A percentile compares a stretch with the other conserved stretches of the same genome.
Conservation (phyloP, 2,797 vertebrate species). For the Leptoclinus maculatus region DNA sequence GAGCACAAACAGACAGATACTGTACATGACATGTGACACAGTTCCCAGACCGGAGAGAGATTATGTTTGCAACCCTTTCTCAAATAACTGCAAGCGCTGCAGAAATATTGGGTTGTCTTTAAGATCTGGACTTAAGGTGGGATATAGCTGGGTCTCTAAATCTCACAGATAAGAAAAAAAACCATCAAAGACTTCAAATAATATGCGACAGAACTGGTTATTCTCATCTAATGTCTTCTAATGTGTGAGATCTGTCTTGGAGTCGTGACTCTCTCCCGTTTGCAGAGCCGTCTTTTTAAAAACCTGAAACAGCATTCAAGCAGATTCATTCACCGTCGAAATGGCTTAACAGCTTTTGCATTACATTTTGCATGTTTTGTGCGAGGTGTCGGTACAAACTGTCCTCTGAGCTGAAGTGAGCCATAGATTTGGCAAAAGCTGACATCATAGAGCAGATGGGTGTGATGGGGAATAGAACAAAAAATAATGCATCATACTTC, state of each 20-base stretch:
- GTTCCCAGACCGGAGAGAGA: neutral
- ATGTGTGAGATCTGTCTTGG: neutral
- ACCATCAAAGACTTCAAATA: neutral
- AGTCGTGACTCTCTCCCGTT: neutral
- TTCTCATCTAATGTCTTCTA: neutral
- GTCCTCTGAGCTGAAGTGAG: neutral
- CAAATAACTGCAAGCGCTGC: neutral
- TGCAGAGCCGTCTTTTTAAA: neutral
- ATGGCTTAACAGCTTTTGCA: neutral
- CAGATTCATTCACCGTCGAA: neutral
- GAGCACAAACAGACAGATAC: neutral
- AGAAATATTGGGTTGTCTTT: slow-evolving; percentile 5
- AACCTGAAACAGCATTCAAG: neutral
- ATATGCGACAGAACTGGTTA: neutral
- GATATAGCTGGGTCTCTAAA: neutral
- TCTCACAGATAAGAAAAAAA: neutral
- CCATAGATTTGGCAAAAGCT: neutral
- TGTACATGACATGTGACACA: neutral
- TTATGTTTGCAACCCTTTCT: neutral
- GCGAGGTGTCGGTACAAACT: neutral
- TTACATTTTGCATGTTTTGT: neutral
- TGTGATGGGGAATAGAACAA: neutral
- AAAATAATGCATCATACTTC: neutral
- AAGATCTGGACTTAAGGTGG: slow-evolving; percentile 8
- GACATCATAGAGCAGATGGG: neutral